Conservation (phyloP, 2,888 invertebrate species). For the Acrobasis suavella region DNA sequence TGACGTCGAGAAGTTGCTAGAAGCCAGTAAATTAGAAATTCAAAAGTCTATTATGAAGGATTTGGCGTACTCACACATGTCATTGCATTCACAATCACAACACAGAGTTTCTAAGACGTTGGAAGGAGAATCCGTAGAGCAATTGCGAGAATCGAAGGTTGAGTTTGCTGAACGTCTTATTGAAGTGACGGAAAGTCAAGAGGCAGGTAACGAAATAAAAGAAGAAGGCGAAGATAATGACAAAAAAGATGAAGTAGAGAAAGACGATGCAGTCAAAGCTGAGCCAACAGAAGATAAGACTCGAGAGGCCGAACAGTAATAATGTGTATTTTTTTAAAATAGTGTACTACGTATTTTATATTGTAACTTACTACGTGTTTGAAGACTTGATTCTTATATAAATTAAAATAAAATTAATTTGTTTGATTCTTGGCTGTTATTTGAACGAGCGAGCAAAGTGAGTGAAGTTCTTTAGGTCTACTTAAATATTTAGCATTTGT, state of each 20-base stretch:
- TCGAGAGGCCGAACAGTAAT: not conserved
- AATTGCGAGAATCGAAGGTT: conserved; percentile 2
- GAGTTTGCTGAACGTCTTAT: conserved; percentile 21
- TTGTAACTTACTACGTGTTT: not conserved
- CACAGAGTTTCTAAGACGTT: conserved; percentile 39
- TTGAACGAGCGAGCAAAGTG: too few relatives aligned
- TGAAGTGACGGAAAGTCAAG: conserved; percentile 30
- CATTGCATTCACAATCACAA: conserved; percentile 42
- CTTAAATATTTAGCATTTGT: too few relatives aligned
- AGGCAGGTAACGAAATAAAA: conserved; percentile 45
- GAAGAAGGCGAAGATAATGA: conserved; percentile 48
- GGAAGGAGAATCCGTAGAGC: conserved; percentile 25
- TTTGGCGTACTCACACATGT: conserved; percentile 55
- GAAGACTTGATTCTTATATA: not conserved
- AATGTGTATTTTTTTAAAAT: not conserved
- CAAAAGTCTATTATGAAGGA: conserved; percentile 71
- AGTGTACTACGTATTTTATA: too few relatives aligned
- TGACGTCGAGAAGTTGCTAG: conserved; percentile 56
- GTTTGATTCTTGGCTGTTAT: too few relatives aligned
- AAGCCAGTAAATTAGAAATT: conserved; percentile 61
- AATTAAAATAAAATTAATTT: not conserved
- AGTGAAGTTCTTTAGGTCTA: too few relatives aligned
- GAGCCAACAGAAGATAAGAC: conserved; percentile 32
- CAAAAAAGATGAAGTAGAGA: conserved; percentile 42
- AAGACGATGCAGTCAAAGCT: conserved; percentile 27